Conservation (phyloP, 1,140 invertebrate species). For the Nephotettix cincticeps region DNA sequence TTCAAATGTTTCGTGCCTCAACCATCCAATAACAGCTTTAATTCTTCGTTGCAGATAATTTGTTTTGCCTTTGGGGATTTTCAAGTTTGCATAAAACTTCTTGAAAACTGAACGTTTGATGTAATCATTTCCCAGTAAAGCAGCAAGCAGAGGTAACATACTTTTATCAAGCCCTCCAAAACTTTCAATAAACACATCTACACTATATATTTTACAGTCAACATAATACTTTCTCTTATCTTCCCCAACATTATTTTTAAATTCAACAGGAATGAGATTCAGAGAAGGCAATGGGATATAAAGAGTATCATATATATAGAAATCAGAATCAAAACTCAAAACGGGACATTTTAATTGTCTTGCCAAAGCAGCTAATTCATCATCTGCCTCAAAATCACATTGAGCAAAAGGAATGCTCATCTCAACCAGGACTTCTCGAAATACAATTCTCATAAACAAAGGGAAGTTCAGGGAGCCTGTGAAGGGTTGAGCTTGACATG, state of each 20-base stretch:
- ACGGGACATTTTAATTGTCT: constrained; percentile 76
- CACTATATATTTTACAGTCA: constrained; percentile 68
- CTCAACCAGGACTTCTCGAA: constrained; percentile 63
- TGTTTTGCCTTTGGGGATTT: constrained; percentile 57
- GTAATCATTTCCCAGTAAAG: constrained; percentile 85
- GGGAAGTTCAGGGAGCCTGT: constrained; percentile 58
- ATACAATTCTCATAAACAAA: constrained; percentile 67
- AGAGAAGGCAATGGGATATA: constrained; percentile 78
- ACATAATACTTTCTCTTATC: constrained; percentile 44
- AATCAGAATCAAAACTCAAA: constrained; percentile 88
- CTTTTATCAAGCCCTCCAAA: constrained; percentile 64
- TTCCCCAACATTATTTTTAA: constrained; percentile 13
- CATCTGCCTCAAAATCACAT: constrained; percentile 85
- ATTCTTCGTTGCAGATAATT: constrained; percentile 61
- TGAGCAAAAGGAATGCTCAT: constrained; percentile 64
- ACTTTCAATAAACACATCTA: constrained; percentile 64
- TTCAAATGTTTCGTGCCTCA: constrained; percentile 67
- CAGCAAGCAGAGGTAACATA: constrained; percentile 74
- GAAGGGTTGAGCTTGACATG: constrained; percentile 21
- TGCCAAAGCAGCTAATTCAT: constrained; percentile 76
- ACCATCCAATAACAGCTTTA: constrained; percentile 67
- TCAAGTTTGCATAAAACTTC: constrained; percentile 67
- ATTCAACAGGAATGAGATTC: constrained; percentile 43
- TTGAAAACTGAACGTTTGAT: constrained; percentile 65
- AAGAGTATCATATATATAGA: constrained; percentile 79